Evolutionary conservation across 2,797 vertebrate genomes (phyloP).

Genomic region (Pangasius krempfi): DNA sequence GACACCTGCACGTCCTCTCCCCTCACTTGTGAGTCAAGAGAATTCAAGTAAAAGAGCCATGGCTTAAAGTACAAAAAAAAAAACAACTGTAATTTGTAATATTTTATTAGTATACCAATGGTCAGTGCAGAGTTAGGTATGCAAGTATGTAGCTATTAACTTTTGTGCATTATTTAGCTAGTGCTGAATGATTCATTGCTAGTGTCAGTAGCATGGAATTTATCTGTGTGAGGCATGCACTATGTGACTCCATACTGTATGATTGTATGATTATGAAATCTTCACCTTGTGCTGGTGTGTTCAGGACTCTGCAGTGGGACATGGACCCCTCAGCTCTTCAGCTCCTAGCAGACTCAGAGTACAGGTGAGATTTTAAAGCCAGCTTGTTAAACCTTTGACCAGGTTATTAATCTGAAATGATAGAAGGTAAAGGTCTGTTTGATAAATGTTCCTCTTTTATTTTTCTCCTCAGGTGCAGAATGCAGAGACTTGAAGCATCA

Average conservation of each 20-base stretch:
- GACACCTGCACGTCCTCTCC: background rate
- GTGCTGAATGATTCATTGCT: background rate
- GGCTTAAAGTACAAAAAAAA: background rate
- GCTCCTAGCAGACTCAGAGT: constrained; percentile 86
- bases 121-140: background rate
- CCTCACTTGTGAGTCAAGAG: background rate
- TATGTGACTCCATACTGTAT: background rate
- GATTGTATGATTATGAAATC: background rate
- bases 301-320: constrained; percentile 89
- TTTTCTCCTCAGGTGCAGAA: constrained; percentile 71
- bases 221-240: background rate
- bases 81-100: too few species aligned
- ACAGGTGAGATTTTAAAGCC: constrained; percentile 80
- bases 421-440: background rate
- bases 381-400: background rate
- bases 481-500: constrained; percentile 82
- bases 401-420: background rate
- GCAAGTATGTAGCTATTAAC: background rate
- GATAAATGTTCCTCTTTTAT: background rate
- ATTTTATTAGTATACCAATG: background rate
- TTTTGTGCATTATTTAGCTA: background rate
- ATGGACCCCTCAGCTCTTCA: constrained; percentile 89
- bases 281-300: constrained; percentile 56
- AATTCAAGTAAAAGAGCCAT: background rate
- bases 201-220: background rate